phyloP scores from a whole-genome alignment of 2,113 vertebrate species.

The Malaclemys terrapin region DNA sequence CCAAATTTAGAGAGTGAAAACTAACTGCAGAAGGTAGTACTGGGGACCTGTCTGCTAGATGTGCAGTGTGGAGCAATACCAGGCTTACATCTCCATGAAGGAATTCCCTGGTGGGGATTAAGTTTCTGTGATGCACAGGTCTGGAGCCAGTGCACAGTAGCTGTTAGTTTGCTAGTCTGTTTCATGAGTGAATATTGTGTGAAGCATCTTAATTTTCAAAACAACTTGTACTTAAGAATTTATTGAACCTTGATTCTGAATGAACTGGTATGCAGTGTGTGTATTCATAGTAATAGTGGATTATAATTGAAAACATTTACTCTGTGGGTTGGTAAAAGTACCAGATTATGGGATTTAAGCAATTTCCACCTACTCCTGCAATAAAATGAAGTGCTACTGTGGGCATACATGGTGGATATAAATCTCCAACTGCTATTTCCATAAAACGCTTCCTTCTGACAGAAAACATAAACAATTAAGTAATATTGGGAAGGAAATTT shows the following conservation, averaged over 20 bases:
- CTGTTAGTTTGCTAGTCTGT: accelerated
- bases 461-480: background rate
- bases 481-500: accelerated
- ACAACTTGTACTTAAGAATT: background rate
- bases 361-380: background rate
- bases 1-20: background rate
- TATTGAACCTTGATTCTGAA: background rate
- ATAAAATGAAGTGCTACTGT: background rate
- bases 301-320: background rate
- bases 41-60: background rate
- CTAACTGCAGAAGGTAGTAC: background rate
- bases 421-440: background rate
- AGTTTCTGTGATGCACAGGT: background rate
- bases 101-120: background rate
- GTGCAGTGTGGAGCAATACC: background rate
- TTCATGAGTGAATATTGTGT: background rate
- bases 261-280: background rate
- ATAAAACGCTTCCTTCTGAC: background rate
- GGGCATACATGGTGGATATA: background rate
- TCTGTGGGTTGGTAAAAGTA: background rate
- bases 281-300: background rate
- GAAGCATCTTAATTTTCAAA: background rate
- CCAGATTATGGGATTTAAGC: background rate
- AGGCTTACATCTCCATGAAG: background rate
- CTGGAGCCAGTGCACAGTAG: accelerated